Conservation (phyloP, 2,797 vertebrate species). For the Hypotaenidia okinawae region DNA sequence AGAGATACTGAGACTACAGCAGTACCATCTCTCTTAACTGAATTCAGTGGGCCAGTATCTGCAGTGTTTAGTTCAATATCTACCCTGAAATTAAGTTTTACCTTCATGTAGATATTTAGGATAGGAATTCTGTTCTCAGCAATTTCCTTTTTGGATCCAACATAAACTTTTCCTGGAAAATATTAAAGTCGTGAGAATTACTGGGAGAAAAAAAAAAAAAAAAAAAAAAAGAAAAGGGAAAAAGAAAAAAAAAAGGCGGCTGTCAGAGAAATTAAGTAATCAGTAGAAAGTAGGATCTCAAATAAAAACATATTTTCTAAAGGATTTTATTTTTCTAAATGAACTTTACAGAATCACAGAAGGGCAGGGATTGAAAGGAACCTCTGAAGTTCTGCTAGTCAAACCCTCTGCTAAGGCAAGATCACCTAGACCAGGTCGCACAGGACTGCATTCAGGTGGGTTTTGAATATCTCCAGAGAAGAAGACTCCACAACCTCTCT, state of each 20-base stretch:
- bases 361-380: too few species aligned
- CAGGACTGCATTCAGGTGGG: too few species aligned
- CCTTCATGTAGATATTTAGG: conserved; percentile 95
- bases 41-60: background rate
- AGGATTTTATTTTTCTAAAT: background rate
- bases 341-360: background rate
- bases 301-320: background rate
- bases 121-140: conserved; percentile 90
- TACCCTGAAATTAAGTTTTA: conserved; percentile 44
- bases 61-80: background rate
- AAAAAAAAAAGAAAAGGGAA: too few species aligned
- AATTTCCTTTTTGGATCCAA: conserved; percentile 93
- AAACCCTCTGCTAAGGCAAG: too few species aligned
- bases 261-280: background rate
- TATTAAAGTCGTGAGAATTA: background rate
- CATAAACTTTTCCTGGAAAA: conserved; percentile 88
- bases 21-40: background rate
- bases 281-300: background rate
- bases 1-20: background rate
- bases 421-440: too few species aligned
- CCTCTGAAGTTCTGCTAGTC: too few species aligned
- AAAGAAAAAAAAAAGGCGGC: background rate
- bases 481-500: too few species aligned
- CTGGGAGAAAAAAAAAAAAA: background rate
- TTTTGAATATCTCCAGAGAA: too few species aligned